phyloP scores from a whole-genome alignment of 2,888 invertebrate genomes.

The Petrolisthes manimaculis region DNA sequence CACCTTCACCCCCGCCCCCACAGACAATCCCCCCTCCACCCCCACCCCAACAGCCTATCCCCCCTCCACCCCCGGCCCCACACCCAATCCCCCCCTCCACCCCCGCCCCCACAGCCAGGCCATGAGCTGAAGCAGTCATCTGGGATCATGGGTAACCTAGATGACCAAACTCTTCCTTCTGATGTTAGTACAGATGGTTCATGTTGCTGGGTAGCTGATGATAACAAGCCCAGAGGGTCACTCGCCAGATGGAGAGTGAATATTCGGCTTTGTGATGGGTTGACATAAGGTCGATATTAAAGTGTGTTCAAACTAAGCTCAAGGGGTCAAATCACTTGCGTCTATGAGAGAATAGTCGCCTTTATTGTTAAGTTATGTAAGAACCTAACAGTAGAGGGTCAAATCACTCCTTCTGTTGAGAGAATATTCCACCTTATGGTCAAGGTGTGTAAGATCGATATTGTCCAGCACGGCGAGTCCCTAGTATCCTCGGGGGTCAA shows the following conservation, averaged over 20 bases:
- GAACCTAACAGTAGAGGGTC: neutral
- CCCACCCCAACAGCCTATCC: neutral
- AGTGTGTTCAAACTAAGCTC: too few relatives aligned
- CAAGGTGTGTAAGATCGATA: neutral
- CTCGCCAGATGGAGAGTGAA: too few relatives aligned
- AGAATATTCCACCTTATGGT: neutral
- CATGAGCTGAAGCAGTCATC: neutral
- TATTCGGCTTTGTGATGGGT: too few relatives aligned
- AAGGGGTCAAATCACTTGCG: too few relatives aligned
- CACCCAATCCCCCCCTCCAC: neutral
- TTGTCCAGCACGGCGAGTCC: neutral
- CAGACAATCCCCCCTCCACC: neutral
- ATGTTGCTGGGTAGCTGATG: too few relatives aligned
- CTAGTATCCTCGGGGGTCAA: constrained; percentile 17
- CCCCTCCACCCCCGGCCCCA: neutral
- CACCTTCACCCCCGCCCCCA: neutral
- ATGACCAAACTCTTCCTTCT: too few relatives aligned
- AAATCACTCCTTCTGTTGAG: neutral
- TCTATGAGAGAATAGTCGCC: too few relatives aligned
- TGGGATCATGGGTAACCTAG: too few relatives aligned
- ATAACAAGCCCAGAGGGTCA: too few relatives aligned
- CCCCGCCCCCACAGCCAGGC: neutral
- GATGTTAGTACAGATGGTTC: too few relatives aligned
- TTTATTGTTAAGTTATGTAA: too few relatives aligned
- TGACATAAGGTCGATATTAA: too few relatives aligned